A percentile compares a stretch with the other conserved stretches of the same genome.
Evolutionary conservation across 1,140 invertebrate species (phyloP).

Genomic region (Rhynchophorus ferrugineus): DNA sequence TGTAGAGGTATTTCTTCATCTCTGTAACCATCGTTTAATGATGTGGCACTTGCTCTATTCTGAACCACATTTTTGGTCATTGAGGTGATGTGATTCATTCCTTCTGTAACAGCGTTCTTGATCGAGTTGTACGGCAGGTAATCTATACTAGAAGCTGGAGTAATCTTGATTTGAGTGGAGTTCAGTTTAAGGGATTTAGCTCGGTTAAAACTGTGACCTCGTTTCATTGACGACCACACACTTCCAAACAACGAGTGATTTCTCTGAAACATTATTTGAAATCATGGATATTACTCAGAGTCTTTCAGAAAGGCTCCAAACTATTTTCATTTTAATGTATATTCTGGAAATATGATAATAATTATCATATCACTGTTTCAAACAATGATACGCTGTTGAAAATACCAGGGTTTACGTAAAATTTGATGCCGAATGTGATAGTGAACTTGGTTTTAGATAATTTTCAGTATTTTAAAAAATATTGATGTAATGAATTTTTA

Average conservation of each 20-base stretch:
- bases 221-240: conserved; percentile 84
- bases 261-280: too few relatives aligned
- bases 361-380: too few relatives aligned
- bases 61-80: conserved; percentile 44
- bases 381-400: too few relatives aligned
- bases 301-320: too few relatives aligned
- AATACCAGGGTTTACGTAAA: too few relatives aligned
- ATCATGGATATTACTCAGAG: too few relatives aligned
- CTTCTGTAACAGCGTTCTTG: conserved; percentile 50
- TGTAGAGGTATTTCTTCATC: conserved; percentile 70
- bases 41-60: conserved; percentile 36
- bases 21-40: conserved; percentile 40
- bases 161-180: conserved; percentile 46
- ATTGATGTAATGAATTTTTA: too few relatives aligned
- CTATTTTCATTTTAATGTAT: too few relatives aligned
- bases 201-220: conserved; percentile 55
- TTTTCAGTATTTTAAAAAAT: too few relatives aligned
- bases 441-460: too few relatives aligned
- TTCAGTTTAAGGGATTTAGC: conserved; percentile 53
- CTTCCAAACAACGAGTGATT: conserved; percentile 95
- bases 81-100: conserved; percentile 50
- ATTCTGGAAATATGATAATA: too few relatives aligned
- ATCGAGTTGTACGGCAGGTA: conserved; percentile 53
- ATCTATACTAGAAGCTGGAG: conserved; percentile 38
- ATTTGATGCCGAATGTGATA: too few relatives aligned